A percentile compares a stretch with the other conserved stretches of the same genome.
Conservation (phyloP, 2,888 invertebrate species). For the Scelioninae gen. 2 region DNA sequence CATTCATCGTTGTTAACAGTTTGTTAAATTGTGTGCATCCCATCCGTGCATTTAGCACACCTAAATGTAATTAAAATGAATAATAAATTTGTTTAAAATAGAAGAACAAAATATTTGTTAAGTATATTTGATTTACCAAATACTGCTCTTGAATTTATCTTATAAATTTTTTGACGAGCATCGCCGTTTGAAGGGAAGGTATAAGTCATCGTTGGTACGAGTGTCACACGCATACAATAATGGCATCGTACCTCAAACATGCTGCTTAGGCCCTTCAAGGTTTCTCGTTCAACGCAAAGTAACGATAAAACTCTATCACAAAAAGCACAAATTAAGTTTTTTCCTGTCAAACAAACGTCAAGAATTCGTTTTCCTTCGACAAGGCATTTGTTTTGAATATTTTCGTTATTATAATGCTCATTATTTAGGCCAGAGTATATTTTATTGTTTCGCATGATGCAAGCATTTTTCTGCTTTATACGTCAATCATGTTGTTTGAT, state of each 20-base stretch:
- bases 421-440: too few relatives aligned
- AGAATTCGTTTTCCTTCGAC: background rate
- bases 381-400: too few relatives aligned
- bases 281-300: background rate
- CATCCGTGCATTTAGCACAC: constrained; percentile 1
- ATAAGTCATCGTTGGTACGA: background rate
- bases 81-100: too few relatives aligned
- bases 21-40: constrained; percentile 3
- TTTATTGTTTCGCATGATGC: too few relatives aligned
- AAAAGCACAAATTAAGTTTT: background rate
- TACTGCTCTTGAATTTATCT: constrained; percentile 18
- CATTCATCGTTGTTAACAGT: background rate
- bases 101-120: too few relatives aligned
- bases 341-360: background rate
- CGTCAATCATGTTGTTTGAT: too few relatives aligned
- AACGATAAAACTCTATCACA: background rate
- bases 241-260: background rate
- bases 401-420: too few relatives aligned
- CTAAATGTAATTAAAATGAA: too few relatives aligned
- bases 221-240: background rate
- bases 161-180: background rate
- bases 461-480: too few relatives aligned
- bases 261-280: background rate
- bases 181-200: background rate
- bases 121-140: constrained; percentile 18